phyloP scores from a whole-genome alignment of 2,797 vertebrate species.

The Aphelocoma californica region DNA sequence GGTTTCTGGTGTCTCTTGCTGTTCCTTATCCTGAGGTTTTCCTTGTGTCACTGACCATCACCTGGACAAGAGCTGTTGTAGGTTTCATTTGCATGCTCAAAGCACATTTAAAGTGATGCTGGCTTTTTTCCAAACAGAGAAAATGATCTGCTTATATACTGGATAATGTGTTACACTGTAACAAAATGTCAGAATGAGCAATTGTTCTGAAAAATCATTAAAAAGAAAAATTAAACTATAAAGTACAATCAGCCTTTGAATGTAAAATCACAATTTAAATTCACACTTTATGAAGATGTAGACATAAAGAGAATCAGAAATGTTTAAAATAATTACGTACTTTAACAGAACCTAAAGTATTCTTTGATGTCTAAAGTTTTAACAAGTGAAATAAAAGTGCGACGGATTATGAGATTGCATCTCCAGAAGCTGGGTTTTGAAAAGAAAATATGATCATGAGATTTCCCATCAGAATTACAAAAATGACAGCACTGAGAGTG shows the following conservation, averaged over 20 bases:
- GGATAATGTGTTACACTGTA: not conserved
- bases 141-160: not conserved
- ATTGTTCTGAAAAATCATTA: not conserved
- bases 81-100: not conserved
- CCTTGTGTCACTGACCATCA: not conserved
- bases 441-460: not conserved
- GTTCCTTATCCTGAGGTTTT: not conserved
- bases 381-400: not conserved
- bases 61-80: not conserved
- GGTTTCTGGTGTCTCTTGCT: not conserved
- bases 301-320: not conserved
- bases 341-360: not conserved
- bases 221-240: not conserved
- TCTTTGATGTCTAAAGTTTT: not conserved
- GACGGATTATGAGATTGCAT: not conserved
- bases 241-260: not conserved
- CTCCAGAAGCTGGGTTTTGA: not conserved
- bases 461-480: not conserved
- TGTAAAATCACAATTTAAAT: not conserved
- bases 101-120: not conserved
- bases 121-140: not conserved
- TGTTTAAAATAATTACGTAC: not conserved
- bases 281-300: not conserved
- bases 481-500: not conserved
- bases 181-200: not conserved